Evolutionary conservation across 1,140 invertebrate genomes (phyloP), one percentile per base, ranked within the genome.

Genomic region (Lucilia cuprina): DNA sequence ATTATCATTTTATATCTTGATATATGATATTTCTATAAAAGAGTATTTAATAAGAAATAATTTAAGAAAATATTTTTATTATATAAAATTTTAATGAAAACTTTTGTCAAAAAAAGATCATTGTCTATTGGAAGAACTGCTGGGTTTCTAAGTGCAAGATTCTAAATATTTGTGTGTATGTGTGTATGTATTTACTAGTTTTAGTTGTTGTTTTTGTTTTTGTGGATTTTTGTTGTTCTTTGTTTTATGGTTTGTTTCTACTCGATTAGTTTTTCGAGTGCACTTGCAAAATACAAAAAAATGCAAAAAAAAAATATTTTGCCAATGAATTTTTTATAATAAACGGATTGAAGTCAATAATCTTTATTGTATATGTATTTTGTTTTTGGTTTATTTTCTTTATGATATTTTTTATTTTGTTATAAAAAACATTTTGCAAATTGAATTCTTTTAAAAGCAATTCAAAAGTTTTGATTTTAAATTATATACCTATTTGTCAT

Each of bases 161-260:
- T 60, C n/a, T 17, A n/a, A 60, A 60, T 7, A 4, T 17, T 14
- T 60, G 55, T 60, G 55, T 60, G 2, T 60, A 4, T 70, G 60
- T 70, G n/a, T 70, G 19, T 21, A 21, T 65, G 60, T 70, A 21
- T 70, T 70, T 70, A 19, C 17, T 19, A n/a, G 2, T 65, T 65
- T 65, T 17, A n/a, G 14, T 65, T 17, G 60, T 65, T 65, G 55
- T 65, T 65, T 0, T 70, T 70, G n/a, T 21, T 55, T 25, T 17
- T 70, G 65, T 25, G 5, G 25, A 9, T 70, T 70, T 19, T 70
- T 70, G n/a, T 25, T 70, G 1, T 70, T 70, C 65, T 70, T 70
- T 70, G 65, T 70, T 70, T 70, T 70, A 70, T 70, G 65, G 65
- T 70, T 70, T 70, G 65, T 70, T 70, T 70, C 19, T 25, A 70